These are phyloP conservation scores for Thalassaphorura encarpata DNA, from an alignment of 1,140 invertebrate genomes.

Conservation along the genomic window DNA sequence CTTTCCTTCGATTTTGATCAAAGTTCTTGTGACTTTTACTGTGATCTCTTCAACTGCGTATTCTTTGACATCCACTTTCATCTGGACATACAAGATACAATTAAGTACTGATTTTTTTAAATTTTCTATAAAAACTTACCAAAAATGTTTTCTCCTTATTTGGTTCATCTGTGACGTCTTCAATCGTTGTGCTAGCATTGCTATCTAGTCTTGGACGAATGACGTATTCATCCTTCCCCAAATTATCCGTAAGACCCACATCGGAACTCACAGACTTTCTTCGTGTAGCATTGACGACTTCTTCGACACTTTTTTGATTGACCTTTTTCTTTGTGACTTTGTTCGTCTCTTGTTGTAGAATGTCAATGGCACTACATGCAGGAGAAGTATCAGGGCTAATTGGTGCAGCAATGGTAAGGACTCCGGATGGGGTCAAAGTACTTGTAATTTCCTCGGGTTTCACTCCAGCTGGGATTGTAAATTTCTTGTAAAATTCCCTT, in stretches of 20 bases:
- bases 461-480: constrained; percentile 2
- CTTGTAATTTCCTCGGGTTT: constrained; percentile 4
- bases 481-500: not conserved
- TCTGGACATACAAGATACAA: not conserved
- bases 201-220: too few species aligned
- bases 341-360: not conserved
- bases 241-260: too few species aligned
- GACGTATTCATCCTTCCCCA: too few species aligned
- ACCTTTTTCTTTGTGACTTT: not conserved
- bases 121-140: not conserved
- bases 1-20: constrained; percentile 6
- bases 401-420: constrained; percentile 12
- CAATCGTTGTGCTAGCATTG: not conserved
- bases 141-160: not conserved
- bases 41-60: constrained; percentile 7
- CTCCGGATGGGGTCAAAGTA: constrained; percentile 4
- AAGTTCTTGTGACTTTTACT: not conserved
- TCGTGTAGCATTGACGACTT: not conserved
- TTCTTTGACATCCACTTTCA: constrained; percentile 4
- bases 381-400: not conserved
- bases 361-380: not conserved
- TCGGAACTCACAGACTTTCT: not conserved
- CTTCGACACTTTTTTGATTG: not conserved
- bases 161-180: not conserved
- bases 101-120: not conserved